Conservation (phyloP, 2,113 vertebrate species). For the Osmerus mordax region DNA sequence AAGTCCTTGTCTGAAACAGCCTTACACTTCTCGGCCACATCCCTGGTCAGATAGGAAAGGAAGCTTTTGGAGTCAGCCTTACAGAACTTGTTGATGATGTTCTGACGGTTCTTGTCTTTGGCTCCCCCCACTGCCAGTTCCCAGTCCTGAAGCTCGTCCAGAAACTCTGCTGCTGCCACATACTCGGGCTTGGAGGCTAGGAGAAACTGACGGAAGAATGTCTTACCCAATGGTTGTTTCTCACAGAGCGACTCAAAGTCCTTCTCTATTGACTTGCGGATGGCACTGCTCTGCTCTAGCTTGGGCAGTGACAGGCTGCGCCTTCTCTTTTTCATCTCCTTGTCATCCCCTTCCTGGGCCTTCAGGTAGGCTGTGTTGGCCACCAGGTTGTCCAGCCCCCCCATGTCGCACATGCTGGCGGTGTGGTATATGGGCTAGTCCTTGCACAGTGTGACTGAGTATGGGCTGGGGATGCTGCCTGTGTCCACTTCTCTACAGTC, state of each 20-base stretch:
- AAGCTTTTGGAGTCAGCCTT: slow-evolving; percentile 72
- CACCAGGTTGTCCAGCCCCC: slow-evolving; percentile 89
- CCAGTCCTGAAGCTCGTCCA: slow-evolving; percentile 82
- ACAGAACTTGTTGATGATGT: slow-evolving; percentile 75
- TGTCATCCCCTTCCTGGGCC: slow-evolving; percentile 83
- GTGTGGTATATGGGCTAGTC: slow-evolving; percentile 47
- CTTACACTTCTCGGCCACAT: slow-evolving; percentile 73
- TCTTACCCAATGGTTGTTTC: slow-evolving; percentile 85
- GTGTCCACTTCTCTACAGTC: slow-evolving; percentile 44
- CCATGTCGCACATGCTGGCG: slow-evolving; percentile 88
- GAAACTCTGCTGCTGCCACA: slow-evolving; percentile 71
- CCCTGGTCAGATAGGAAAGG: slow-evolving; percentile 75
- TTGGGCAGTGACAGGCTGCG: slow-evolving; percentile 79
- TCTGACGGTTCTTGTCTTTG: slow-evolving; percentile 71
- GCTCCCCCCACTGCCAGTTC: slow-evolving; percentile 75
- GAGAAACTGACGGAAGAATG: slow-evolving; percentile 77
- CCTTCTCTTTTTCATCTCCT: slow-evolving; percentile 83
- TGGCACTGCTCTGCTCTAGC: slow-evolving; percentile 64
- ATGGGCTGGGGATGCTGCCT: slow-evolving; percentile 7
- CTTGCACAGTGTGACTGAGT: neutral
- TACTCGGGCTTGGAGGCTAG: slow-evolving; percentile 66
- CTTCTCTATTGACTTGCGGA: slow-evolving; percentile 53
- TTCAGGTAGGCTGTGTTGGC: slow-evolving; percentile 93
- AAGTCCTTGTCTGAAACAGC: slow-evolving; percentile 72
- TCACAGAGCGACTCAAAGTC: slow-evolving; percentile 81